A percentile compares a stretch with the other conserved stretches of the same genome.
phyloP scores from a whole-genome alignment of 2,797 vertebrate species.

The Urocyon cinereoargenteus region DNA sequence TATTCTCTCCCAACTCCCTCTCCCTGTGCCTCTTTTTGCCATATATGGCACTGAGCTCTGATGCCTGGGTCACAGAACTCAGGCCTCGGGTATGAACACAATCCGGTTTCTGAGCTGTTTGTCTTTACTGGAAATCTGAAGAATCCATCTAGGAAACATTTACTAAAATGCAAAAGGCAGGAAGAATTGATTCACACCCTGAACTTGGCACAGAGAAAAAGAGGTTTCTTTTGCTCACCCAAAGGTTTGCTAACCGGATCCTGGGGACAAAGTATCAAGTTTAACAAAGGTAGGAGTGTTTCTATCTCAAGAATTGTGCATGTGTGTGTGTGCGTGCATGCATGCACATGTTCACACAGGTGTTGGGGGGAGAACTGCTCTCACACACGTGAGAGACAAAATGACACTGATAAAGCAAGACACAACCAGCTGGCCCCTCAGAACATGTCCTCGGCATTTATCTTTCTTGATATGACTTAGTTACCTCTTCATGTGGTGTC shows the following conservation, averaged over 20 bases:
- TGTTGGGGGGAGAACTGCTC: not conserved
- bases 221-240: slow-evolving; percentile 56
- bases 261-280: not conserved
- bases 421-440: not conserved
- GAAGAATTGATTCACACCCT: slow-evolving; percentile 75
- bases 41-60: slow-evolving; percentile 87
- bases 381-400: not conserved
- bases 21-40: slow-evolving; percentile 85
- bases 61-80: slow-evolving; percentile 73
- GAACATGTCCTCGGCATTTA: not conserved
- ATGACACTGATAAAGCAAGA: not conserved
- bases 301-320: not conserved
- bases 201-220: slow-evolving; percentile 64
- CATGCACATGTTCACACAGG: not conserved
- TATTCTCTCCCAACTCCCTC: slow-evolving; percentile 78
- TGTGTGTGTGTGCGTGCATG: not conserved
- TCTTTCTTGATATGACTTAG: not conserved
- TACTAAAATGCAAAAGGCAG: slow-evolving; percentile 81
- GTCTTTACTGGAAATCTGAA: slow-evolving; percentile 88
- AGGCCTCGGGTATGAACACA: slow-evolving; percentile 59
- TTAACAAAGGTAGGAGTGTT: not conserved
- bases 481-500: not conserved
- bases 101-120: slow-evolving; percentile 81
- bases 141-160: slow-evolving; percentile 87
- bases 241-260: slow-evolving; percentile 65